Evolutionary conservation across 2,888 invertebrate genomes (phyloP).

Genomic region (Ganaspis brasiliensis): DNA sequence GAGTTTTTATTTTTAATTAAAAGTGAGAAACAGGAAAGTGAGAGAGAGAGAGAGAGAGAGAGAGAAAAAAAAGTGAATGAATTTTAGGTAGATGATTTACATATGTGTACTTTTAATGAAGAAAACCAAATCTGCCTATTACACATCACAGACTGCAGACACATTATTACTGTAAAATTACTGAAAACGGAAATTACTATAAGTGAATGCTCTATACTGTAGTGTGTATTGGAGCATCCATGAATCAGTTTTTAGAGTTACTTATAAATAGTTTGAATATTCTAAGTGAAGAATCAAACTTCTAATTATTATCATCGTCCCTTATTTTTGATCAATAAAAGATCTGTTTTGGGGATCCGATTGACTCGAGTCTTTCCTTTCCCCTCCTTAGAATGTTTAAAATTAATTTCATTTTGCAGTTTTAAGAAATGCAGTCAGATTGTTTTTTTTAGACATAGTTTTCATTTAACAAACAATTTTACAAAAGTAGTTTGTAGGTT

Average conservation of each 20-base stretch:
- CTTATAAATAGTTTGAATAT: slow-evolving; percentile 75
- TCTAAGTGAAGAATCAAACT: slow-evolving; percentile 75
- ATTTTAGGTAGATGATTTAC: slow-evolving; percentile 46
- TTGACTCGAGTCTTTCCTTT: slow-evolving; percentile 46
- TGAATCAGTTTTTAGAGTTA: slow-evolving; percentile 74
- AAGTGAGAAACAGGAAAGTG: slow-evolving; percentile 61
- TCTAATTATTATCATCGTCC: slow-evolving; percentile 76
- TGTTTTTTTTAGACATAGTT: too few species aligned
- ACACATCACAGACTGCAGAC: slow-evolving; percentile 72
- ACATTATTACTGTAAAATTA: slow-evolving; percentile 74
- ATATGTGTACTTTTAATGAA: slow-evolving; percentile 57
- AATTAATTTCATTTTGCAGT: background rate
- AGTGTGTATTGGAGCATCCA: slow-evolving; percentile 72
- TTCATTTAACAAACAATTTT: too few species aligned
- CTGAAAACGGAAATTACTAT: slow-evolving; percentile 70
- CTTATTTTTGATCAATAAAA: slow-evolving; percentile 78
- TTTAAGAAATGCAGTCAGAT: too few species aligned
- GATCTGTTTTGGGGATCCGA: slow-evolving; percentile 76
- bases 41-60: slow-evolving; percentile 51
- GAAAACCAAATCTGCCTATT: slow-evolving; percentile 69
- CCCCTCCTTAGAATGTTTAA: slow-evolving; percentile 40
- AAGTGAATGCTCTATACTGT: slow-evolving; percentile 71
- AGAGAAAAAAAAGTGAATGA: slow-evolving; percentile 43
- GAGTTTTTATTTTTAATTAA: slow-evolving; percentile 70
- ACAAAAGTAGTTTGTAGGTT: too few species aligned